Conservation (phyloP, 2,797 vertebrate genomes). For the Microhierax caerulescens region DNA sequence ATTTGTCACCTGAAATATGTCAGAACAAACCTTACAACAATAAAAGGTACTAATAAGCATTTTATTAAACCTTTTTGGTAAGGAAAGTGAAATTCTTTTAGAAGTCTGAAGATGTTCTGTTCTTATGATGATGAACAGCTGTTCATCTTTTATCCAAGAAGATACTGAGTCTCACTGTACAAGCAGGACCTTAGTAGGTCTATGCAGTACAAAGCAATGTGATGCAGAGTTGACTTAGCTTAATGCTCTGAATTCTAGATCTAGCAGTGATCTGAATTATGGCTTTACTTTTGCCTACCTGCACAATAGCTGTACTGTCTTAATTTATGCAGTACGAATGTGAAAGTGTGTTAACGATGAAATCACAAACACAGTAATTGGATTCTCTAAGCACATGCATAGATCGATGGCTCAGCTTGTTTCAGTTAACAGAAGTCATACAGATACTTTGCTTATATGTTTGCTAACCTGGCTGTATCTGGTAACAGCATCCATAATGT, state of each 20-base stretch:
- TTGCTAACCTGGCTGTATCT: neutral
- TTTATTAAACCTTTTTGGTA: neutral
- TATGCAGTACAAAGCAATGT: neutral
- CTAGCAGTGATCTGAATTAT: neutral
- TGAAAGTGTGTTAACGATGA: neutral
- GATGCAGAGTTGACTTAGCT: neutral
- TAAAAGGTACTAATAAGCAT: slow-evolving; percentile 86
- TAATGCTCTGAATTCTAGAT: neutral
- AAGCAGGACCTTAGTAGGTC: neutral
- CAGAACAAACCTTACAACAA: slow-evolving; percentile 99
- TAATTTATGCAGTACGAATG: neutral
- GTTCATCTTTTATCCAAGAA: neutral
- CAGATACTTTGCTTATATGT: accelerated
- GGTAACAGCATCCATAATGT: neutral
- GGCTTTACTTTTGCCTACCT: neutral
- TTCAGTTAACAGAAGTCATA: neutral
- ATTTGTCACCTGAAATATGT: slow-evolving; percentile 97
- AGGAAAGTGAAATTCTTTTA: neutral
- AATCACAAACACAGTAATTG: neutral
- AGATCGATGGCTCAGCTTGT: neutral
- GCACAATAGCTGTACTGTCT: neutral
- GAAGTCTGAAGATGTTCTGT: neutral
- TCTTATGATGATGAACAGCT: neutral
- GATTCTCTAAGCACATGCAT: neutral
- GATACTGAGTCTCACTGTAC: neutral